Evolutionary conservation across 2,797 vertebrate species (phyloP).

Genomic region (Cyclura pinguis): DNA sequence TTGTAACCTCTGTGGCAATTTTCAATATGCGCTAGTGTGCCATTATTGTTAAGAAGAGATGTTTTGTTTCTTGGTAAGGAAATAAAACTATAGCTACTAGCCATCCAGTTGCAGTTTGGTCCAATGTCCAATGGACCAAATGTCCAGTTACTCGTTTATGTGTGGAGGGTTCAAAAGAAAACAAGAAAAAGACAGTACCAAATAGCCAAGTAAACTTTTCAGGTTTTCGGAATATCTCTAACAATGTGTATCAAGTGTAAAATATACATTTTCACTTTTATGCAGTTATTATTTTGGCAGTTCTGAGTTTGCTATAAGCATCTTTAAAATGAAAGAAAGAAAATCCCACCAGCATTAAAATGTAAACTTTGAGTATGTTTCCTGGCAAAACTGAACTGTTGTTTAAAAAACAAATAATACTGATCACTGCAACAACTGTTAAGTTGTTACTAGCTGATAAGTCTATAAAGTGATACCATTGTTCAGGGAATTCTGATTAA

Average conservation of each 20-base stretch:
- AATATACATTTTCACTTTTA: constrained; percentile 53
- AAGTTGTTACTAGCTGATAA: constrained; percentile 5
- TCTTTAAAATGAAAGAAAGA: constrained; percentile 10
- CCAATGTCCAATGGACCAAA: background rate
- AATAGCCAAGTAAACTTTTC: constrained; percentile 66
- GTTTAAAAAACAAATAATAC: background rate
- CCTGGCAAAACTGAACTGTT: constrained; percentile 27
- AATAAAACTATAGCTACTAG: constrained; percentile 28
- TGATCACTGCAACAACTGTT: constrained; percentile 15
- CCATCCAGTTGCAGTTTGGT: constrained; percentile 43
- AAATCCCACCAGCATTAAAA: background rate
- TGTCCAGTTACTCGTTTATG: background rate
- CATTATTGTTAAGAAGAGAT: constrained; percentile 18
- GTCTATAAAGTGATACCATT: constrained; percentile 37
- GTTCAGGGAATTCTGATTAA: constrained; percentile 40
- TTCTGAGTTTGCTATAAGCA: background rate
- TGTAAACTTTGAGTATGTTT: constrained; percentile 23
- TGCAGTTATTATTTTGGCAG: constrained; percentile 38
- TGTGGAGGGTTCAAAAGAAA: constrained; percentile 47
- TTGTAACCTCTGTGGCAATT: background rate
- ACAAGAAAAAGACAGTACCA: constrained; percentile 51
- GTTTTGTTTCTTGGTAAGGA: constrained; percentile 51
- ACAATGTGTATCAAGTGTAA: constrained; percentile 65
- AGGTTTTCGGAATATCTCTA: constrained; percentile 70
- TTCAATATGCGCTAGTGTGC: background rate